A percentile compares a stretch with the other conserved stretches of the same genome.
Conservation (phyloP, 2,797 vertebrate species). For the Oreonectes daqikongensis region DNA sequence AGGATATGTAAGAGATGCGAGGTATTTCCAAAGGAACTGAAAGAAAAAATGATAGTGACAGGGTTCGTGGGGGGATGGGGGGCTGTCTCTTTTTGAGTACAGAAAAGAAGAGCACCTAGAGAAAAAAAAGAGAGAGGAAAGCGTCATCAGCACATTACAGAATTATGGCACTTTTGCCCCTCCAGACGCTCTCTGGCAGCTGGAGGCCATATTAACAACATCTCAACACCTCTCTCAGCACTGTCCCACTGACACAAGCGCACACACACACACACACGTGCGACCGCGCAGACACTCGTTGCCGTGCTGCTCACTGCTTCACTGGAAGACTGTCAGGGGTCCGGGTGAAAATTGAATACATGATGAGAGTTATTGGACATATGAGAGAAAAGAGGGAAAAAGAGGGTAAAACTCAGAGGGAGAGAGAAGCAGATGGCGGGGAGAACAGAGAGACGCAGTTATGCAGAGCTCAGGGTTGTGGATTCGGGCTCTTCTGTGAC, state of each 20-base stretch:
- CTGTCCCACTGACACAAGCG: slow-evolving; percentile 31
- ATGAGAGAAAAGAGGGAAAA: slow-evolving; percentile 22
- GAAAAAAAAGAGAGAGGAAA: slow-evolving; percentile 42
- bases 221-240: slow-evolving; percentile 36
- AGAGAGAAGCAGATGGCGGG: slow-evolving; percentile 21
- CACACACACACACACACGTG: neutral
- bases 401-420: slow-evolving; percentile 6
- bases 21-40: slow-evolving; percentile 40
- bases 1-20: slow-evolving; percentile 36
- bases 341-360: slow-evolving; percentile 46
- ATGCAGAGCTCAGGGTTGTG: slow-evolving; percentile 3
- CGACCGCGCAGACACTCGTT: slow-evolving; percentile 4
- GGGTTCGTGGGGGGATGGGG: slow-evolving; percentile 18
- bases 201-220: slow-evolving; percentile 50
- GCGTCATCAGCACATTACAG: slow-evolving; percentile 49
- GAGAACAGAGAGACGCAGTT: neutral
- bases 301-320: slow-evolving; percentile 6
- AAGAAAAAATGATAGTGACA: slow-evolving; percentile 34
- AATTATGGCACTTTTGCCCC: slow-evolving; percentile 52
- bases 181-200: slow-evolving; percentile 46
- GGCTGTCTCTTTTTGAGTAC: slow-evolving; percentile 26
- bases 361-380: slow-evolving; percentile 37
- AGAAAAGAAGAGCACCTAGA: slow-evolving; percentile 34
- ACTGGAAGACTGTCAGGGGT: slow-evolving; percentile 34
- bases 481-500: neutral